A percentile compares a stretch with the other conserved stretches of the same genome.
phyloP scores from a whole-genome alignment of 2,888 invertebrate species.

The Synergus umbraculus region DNA sequence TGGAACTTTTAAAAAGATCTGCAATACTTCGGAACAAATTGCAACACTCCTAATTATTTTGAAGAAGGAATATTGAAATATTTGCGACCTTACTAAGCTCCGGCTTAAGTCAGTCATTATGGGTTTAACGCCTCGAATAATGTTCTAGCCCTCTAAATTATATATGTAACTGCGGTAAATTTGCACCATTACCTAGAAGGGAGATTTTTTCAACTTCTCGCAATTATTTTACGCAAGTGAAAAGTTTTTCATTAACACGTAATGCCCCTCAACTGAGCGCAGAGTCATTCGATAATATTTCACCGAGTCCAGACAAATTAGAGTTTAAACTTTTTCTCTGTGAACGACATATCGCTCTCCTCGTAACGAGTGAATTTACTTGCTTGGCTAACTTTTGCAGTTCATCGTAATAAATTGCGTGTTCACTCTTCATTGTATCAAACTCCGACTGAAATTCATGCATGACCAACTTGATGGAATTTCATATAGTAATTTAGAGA shows the following conservation, averaged over 20 bases:
- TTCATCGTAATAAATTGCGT: slow-evolving; percentile 36
- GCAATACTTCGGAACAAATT: no score
- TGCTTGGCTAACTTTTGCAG: slow-evolving; percentile 36
- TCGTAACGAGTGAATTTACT: slow-evolving; percentile 28
- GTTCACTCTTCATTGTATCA: slow-evolving; percentile 30
- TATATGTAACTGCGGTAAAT: background rate
- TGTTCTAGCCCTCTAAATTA: background rate
- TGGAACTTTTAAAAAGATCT: no score
- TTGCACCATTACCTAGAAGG: background rate
- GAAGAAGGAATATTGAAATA: no score
- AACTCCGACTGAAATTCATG: slow-evolving; percentile 24
- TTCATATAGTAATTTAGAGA: background rate
- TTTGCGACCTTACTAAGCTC: no score
- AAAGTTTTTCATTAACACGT: slow-evolving; percentile 32
- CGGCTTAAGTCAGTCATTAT: no score
- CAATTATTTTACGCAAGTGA: slow-evolving; percentile 6
- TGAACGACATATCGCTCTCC: slow-evolving; percentile 6
- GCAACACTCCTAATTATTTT: no score
- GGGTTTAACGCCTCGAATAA: background rate
- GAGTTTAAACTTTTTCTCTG: slow-evolving; percentile 33
- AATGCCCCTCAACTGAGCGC: background rate
- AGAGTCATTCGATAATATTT: slow-evolving; percentile 24
- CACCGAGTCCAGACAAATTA: slow-evolving; percentile 8
- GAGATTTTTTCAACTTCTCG: slow-evolving; percentile 12
- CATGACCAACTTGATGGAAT: background rate